phyloP scores from a whole-genome alignment of 2,888 invertebrate species.

The Hoplodrina ambigua region DNA sequence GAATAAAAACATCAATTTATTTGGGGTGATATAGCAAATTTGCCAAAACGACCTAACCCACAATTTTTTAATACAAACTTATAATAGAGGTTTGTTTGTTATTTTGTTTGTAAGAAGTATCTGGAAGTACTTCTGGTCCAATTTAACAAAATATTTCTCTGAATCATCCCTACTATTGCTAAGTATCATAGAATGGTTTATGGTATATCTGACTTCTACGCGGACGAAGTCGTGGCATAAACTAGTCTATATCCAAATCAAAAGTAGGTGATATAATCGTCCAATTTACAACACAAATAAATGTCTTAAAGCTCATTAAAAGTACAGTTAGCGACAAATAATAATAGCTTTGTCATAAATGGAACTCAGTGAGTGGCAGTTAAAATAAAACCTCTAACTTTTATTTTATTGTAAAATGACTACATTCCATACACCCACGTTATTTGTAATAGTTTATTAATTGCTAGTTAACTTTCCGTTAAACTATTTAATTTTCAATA shows the following conservation, averaged over 20 bases:
- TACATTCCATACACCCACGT: constrained; percentile 54
- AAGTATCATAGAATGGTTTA: no score
- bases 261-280: constrained; percentile 19
- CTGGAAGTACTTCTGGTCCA: no score
- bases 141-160: no score
- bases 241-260: neutral
- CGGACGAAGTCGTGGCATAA: no score
- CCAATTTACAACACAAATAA: constrained; percentile 26
- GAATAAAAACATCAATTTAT: neutral
- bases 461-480: constrained; percentile 35
- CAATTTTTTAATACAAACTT: no score
- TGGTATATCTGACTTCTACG: no score
- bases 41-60: no score
- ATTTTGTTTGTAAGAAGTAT: neutral
- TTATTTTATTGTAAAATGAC: constrained; percentile 44
- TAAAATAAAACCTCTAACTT: constrained; percentile 41
- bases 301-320: constrained; percentile 38
- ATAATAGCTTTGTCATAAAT: constrained; percentile 42
- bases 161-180: no score
- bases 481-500: constrained; percentile 18
- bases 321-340: constrained; percentile 38
- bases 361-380: constrained; percentile 33
- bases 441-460: constrained; percentile 48
- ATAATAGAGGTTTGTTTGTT: no score
- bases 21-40: neutral